Conservation (phyloP, 2,888 invertebrate species). For the Rotaria magnacalcarata region DNA sequence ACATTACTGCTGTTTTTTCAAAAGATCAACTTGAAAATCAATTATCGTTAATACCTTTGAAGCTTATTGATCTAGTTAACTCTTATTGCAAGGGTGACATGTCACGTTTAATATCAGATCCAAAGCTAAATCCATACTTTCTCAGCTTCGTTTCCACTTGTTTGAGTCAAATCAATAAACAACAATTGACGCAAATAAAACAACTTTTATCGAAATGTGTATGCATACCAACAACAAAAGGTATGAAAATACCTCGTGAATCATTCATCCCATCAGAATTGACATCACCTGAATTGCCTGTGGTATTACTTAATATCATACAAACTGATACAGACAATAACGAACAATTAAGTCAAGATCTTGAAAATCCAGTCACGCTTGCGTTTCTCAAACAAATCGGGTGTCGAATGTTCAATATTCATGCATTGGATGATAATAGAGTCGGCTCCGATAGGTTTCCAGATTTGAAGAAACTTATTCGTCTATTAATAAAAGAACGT, state of each 20-base stretch:
- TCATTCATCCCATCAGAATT: not conserved
- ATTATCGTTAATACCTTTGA: not conserved
- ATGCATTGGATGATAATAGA: not conserved
- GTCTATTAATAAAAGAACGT: not conserved
- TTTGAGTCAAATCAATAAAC: too few relatives aligned
- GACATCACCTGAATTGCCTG: not conserved
- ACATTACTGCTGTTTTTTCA: not conserved
- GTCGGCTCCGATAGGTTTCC: not conserved
- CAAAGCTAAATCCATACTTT: too few relatives aligned
- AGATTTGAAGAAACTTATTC: not conserved
- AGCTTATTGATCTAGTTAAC: too few relatives aligned
- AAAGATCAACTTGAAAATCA: not conserved
- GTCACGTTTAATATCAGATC: too few relatives aligned
- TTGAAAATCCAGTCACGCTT: not conserved
- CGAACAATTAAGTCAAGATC: not conserved
- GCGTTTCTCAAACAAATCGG: constrained; percentile 1
- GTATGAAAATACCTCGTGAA: not conserved
- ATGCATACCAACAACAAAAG: not conserved
- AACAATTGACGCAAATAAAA: not conserved
- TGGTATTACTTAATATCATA: not conserved
- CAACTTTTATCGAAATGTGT: not conserved
- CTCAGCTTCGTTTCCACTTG: too few relatives aligned
- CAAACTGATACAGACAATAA: not conserved
- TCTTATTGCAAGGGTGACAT: too few relatives aligned
- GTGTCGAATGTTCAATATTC: not conserved